Conservation (phyloP, 2,113 vertebrate genomes). For the Raphicerus campestris region DNA sequence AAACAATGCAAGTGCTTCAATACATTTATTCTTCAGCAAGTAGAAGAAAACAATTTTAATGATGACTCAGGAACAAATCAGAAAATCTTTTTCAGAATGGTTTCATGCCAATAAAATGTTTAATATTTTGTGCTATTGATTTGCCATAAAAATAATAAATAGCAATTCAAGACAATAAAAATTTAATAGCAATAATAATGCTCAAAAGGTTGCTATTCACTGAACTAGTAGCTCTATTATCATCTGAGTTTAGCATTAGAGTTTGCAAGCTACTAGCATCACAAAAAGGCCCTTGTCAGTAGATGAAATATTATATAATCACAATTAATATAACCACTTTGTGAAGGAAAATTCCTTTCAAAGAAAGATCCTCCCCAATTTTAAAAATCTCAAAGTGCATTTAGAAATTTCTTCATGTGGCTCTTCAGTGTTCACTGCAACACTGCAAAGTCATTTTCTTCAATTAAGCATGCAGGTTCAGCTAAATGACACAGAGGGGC, state of each 20-base stretch:
- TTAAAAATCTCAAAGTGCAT: background rate
- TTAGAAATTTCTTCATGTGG: background rate
- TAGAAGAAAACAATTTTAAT: background rate
- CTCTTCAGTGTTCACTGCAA: background rate
- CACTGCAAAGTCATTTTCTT: background rate
- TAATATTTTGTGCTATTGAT: background rate
- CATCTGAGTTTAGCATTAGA: background rate
- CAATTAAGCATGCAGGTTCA: background rate
- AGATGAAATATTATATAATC: background rate
- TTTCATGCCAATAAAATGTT: constrained; percentile 5
- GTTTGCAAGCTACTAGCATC: background rate
- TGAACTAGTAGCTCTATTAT: background rate
- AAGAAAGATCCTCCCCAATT: background rate
- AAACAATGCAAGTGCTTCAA: constrained; percentile 16
- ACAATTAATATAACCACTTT: background rate
- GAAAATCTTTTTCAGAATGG: background rate
- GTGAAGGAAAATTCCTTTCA: constrained; percentile 10
- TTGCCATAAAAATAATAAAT: background rate
- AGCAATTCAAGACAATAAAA: background rate
- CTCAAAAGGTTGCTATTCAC: background rate
- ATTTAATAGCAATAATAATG: background rate
- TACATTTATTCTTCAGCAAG: background rate
- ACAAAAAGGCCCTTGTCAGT: background rate
- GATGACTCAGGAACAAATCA: background rate
- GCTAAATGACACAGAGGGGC: background rate